Evolutionary conservation across 2,113 vertebrate species (phyloP), one percentile per base, ranked within the genome.

Genomic region (Atrichornis clamosus): DNA sequence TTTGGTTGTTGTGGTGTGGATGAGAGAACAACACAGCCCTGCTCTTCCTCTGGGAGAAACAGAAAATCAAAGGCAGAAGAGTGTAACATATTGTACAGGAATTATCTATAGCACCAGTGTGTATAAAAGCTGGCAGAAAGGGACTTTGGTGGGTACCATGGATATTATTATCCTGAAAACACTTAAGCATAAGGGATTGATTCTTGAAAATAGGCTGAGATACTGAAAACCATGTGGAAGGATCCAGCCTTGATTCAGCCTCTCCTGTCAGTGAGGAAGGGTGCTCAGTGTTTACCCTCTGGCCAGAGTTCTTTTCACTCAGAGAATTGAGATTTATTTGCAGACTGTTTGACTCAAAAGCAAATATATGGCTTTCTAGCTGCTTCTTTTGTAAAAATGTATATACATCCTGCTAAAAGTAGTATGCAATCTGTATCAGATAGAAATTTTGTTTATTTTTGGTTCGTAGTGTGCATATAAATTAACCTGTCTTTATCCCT

Each of bases 401-500:
- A 50, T 33, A 24, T 70, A 19, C 6, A 49, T 28, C 59, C 55
- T 74, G 27, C 68, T 7, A 11, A 68, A 96, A 56, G 65, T 33
- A 41, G 33, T 19, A 60, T 33, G 37, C 69, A 46, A 6, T 41
- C 56, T 73, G 33, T 52, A 49, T 41, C 52, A 83, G 88, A 41
- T 7, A 68, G 50, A 76, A 46, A 63, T 79, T 85, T 91, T 91
- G 56, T 93, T 93, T 94, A 49, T 93, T 92, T 87, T 63, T 73
- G 74, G 33, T 47, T 39, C 94, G 90, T 44, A 86, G 28, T 4
- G 0, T 69, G 69, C 60, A 32, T 72, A 75, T 93, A 92, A 95
- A 97, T 96, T 75, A 84, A 89, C 89, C 86, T 93, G 50, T 86
- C 84, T 90, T 87, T 91, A 76, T 60, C 7, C 9, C 15, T 90